These are phyloP conservation scores for Junonia oenone DNA, from an alignment of 2,888 invertebrate genomes.

Conservation along the genomic window DNA sequence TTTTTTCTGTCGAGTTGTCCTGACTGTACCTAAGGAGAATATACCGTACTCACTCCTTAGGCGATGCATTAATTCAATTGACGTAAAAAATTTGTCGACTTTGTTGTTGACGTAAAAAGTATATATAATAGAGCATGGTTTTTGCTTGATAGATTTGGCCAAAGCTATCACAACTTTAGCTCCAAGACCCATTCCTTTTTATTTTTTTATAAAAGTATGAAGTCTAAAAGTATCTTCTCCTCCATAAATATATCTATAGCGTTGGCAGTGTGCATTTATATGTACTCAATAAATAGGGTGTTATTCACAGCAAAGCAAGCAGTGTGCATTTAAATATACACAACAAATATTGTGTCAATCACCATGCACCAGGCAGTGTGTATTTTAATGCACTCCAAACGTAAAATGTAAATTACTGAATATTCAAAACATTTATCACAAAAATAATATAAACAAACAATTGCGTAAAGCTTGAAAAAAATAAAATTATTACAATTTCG, in stretches of 20 bases:
- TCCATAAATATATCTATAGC: too few species aligned
- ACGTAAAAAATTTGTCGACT: background rate
- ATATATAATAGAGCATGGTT: conserved; percentile 3
- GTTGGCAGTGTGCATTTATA: background rate
- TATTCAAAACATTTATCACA: too few species aligned
- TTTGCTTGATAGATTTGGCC: background rate
- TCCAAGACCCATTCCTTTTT: background rate
- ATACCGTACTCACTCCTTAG: conserved; percentile 15
- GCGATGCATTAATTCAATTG: background rate
- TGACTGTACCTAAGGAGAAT: conserved; percentile 25
- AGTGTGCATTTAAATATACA: background rate
- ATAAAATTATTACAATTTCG: too few species aligned
- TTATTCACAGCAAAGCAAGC: too few species aligned
- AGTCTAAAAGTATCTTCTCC: background rate
- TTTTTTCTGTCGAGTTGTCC: conserved; percentile 22
- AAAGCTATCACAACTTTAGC: background rate
- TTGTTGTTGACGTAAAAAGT: too few species aligned
- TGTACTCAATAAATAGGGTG: background rate
- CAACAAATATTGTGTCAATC: background rate
- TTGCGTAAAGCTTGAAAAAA: too few species aligned
- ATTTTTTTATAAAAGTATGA: background rate
- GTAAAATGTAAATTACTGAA: background rate
- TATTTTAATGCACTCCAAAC: background rate
- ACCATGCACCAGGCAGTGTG: background rate
- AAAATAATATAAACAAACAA: too few species aligned